Evolutionary conservation across 2,797 vertebrate species (phyloP).

Genomic region (Caiman crocodilus): DNA sequence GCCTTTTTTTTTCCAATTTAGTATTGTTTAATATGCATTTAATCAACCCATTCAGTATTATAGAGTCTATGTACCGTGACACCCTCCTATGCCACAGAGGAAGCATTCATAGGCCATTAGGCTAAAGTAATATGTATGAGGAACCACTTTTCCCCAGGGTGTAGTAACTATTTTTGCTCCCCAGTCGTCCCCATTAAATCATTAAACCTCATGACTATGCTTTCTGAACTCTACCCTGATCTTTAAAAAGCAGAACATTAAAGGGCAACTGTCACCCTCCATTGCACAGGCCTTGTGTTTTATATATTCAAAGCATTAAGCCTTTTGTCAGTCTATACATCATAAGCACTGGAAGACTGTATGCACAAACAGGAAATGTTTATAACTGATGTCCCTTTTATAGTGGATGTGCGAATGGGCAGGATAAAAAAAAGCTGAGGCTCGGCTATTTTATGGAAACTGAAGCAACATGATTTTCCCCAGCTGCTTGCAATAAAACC

Average conservation of each 20-base stretch:
- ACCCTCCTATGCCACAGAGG: conserved; percentile 82
- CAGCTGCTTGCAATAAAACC: conserved; percentile 75
- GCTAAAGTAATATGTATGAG: conserved; percentile 89
- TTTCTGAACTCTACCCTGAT: conserved; percentile 94
- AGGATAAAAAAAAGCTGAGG: conserved; percentile 67
- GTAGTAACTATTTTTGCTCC: conserved; percentile 90
- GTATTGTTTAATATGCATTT: conserved; percentile 92
- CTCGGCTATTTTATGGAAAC: conserved; percentile 75
- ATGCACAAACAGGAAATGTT: conserved; percentile 77
- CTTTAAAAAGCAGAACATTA: conserved; percentile 90
- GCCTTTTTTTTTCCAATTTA: conserved; percentile 84
- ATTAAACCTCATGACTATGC: conserved; percentile 90
- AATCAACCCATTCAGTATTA: conserved; percentile 92
- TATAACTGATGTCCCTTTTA: conserved; percentile 75
- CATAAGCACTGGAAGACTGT: conserved; percentile 75
- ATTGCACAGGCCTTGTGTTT: conserved; percentile 83
- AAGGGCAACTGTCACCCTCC: conserved; percentile 88
- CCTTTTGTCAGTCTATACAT: conserved; percentile 89
- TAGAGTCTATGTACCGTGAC: conserved; percentile 87
- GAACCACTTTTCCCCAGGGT: conserved; percentile 89
- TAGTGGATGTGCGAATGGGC: conserved; percentile 69
- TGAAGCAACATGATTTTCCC: conserved; percentile 73
- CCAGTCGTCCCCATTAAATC: conserved; percentile 92
- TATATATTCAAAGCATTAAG: conserved; percentile 88
- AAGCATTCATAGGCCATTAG: conserved; percentile 84